Conservation (phyloP, 2,797 vertebrate genomes). For the Microhierax caerulescens region DNA sequence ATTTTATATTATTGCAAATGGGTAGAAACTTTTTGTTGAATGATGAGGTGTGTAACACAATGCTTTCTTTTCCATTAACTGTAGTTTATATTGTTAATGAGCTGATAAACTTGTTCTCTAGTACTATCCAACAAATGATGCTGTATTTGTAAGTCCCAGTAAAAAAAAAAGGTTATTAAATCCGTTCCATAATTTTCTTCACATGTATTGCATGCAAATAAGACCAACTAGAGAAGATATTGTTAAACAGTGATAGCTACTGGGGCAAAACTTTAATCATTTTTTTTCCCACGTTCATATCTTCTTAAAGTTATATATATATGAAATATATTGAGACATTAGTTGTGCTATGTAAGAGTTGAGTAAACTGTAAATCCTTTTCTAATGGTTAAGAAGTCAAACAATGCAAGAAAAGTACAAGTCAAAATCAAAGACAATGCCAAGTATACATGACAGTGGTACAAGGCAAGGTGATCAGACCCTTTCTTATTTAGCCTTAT, state of each 20-base stretch:
- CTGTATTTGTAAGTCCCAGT: background rate
- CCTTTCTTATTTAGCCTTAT: background rate
- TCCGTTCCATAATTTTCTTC: background rate
- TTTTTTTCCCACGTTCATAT: background rate
- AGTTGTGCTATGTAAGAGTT: background rate
- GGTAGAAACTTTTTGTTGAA: background rate
- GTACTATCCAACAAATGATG: background rate
- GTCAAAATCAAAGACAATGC: background rate
- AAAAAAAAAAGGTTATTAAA: background rate
- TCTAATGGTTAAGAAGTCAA: background rate
- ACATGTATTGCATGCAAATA: background rate
- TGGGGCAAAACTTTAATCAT: background rate
- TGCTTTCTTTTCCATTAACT: background rate
- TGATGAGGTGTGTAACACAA: background rate
- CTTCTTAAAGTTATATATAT: background rate
- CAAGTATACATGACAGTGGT: background rate
- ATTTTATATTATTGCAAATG: background rate
- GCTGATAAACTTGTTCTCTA: background rate
- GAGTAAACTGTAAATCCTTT: background rate
- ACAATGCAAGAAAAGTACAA: background rate
- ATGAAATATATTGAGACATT: background rate
- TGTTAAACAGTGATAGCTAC: background rate
- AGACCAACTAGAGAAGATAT: background rate
- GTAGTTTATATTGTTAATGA: conserved; percentile 1
- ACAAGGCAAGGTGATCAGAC: background rate